Evolutionary conservation across 2,797 vertebrate genomes (phyloP).

Genomic region (Betta splendens): DNA sequence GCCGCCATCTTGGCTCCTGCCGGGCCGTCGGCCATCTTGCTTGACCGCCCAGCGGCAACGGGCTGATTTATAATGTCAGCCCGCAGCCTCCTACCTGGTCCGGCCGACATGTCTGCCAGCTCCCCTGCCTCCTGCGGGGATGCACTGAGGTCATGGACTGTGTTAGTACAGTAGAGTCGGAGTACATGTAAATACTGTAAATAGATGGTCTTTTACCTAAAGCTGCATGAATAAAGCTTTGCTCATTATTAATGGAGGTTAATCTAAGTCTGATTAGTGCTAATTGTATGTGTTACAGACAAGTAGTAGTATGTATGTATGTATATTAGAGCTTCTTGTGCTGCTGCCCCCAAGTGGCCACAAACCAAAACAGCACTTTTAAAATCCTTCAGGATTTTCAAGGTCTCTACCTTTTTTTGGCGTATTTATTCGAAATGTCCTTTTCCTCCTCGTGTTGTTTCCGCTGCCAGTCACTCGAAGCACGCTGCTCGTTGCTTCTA

Average conservation of each 20-base stretch:
- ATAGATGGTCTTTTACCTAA: not conserved
- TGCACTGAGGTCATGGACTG: conserved; percentile 64
- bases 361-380: not conserved
- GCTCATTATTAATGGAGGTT: not conserved
- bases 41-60: conserved; percentile 65
- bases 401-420: too few species aligned
- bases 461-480: not conserved
- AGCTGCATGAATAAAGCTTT: not conserved
- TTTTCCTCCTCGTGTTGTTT: not conserved
- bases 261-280: too few species aligned
- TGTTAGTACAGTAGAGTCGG: conserved; percentile 22
- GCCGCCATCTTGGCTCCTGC: conserved; percentile 75
- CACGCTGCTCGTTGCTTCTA: conserved; percentile 18
- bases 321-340: too few species aligned
- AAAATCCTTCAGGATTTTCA: not conserved
- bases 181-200: conserved; percentile 3
- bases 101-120: conserved; percentile 71
- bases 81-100: conserved; percentile 72
- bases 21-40: conserved; percentile 71
- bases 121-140: conserved; percentile 64
- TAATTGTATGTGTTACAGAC: too few species aligned
- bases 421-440: not conserved
- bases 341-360: conserved; percentile 6
- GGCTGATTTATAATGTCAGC: conserved; percentile 76
- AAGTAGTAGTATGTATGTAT: too few species aligned